A percentile compares a stretch with the other conserved stretches of the same genome.
Evolutionary conservation across 1,140 invertebrate genomes (phyloP).

Genomic region (Hyphantria cunea): DNA sequence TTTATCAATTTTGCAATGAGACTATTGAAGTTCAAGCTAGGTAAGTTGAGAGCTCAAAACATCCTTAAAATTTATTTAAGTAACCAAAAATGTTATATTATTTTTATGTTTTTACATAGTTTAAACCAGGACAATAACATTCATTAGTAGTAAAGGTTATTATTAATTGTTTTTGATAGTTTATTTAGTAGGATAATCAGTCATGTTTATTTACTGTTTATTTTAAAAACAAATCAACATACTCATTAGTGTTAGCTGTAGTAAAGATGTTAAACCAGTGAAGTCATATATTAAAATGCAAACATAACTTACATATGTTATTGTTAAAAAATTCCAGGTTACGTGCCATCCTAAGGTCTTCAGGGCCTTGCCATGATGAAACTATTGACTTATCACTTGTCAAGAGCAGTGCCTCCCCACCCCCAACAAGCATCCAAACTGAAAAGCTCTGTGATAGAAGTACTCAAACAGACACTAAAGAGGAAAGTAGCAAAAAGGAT

Average conservation of each 20-base stretch:
- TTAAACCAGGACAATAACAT: background rate
- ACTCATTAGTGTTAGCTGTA: too few relatives aligned
- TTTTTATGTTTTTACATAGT: slow-evolving; percentile 8
- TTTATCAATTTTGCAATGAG: slow-evolving; percentile 85
- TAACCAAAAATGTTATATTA: slow-evolving; percentile 13
- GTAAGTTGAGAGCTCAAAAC: slow-evolving; percentile 48
- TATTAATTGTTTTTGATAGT: too few relatives aligned
- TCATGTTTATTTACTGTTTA: too few relatives aligned
- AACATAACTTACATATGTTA: background rate
- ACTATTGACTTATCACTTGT: slow-evolving; percentile 47
- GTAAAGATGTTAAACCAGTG: too few relatives aligned
- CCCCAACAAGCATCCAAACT: background rate
- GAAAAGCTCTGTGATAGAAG: slow-evolving; percentile 38
- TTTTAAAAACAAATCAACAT: too few relatives aligned
- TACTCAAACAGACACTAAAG: slow-evolving; percentile 53
- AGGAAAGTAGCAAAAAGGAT: background rate
- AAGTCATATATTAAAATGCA: too few relatives aligned
- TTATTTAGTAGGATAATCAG: too few relatives aligned
- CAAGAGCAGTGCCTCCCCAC: slow-evolving; percentile 34
- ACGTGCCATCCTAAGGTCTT: slow-evolving; percentile 34
- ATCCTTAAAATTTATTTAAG: background rate
- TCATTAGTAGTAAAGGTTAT: too few relatives aligned
- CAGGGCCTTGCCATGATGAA: slow-evolving; percentile 23
- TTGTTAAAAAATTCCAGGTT: slow-evolving; percentile 48
- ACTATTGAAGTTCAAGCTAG: slow-evolving; percentile 83